A percentile compares a stretch with the other conserved stretches of the same genome.
phyloP scores from a whole-genome alignment of 2,113 vertebrate species.

The Aptenodytes forsteri region DNA sequence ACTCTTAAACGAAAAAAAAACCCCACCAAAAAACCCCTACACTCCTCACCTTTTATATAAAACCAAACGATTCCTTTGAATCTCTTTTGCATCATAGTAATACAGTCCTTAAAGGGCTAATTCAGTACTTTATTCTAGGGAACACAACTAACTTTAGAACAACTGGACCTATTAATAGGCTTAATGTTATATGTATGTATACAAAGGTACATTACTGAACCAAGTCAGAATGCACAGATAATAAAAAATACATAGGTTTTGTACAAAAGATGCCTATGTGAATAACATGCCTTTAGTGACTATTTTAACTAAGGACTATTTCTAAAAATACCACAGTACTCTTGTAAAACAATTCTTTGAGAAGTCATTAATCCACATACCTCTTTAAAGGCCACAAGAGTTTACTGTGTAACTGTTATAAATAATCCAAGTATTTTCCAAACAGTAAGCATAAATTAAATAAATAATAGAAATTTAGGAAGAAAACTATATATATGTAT shows the following conservation, averaged over 20 bases:
- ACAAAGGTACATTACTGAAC: neutral
- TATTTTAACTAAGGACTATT: conserved; percentile 9
- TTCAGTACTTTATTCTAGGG: neutral
- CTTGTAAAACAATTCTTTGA: conserved; percentile 21
- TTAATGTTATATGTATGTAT: neutral
- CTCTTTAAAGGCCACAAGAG: neutral
- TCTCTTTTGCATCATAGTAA: conserved; percentile 2
- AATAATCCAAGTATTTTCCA: neutral
- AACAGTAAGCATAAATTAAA: neutral
- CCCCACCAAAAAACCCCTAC: neutral
- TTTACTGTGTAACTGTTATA: neutral
- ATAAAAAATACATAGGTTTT: neutral
- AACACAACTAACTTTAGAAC: neutral
- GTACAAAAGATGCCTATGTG: neutral
- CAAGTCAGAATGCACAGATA: neutral
- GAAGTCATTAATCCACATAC: neutral
- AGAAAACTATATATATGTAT: neutral
- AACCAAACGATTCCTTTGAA: conserved; percentile 19
- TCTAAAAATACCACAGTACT: neutral
- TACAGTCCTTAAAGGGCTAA: neutral
- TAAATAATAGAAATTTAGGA: neutral
- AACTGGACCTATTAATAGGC: neutral
- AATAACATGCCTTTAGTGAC: neutral
- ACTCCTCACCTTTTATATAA: conserved; percentile 26
- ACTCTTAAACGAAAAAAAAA: conserved; percentile 65